Evolutionary conservation across 2,888 invertebrate species (phyloP), one percentile per base, ranked within the genome.

Genomic region (Tromatobia lineatoria): DNA sequence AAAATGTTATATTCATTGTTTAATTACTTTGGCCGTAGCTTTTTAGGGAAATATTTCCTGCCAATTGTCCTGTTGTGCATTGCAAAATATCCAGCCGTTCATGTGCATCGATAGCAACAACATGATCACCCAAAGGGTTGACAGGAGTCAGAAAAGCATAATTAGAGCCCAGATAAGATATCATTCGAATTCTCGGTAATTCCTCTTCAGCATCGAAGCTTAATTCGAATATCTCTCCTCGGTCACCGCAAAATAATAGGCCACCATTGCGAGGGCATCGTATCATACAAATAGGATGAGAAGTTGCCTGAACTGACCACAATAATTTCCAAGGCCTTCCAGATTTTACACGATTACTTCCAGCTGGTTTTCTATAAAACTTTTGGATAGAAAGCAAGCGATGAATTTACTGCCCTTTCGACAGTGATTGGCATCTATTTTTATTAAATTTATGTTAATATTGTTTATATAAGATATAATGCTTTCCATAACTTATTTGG

Each of bases 321-420:
- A 82, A 42, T 0, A 67, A 3, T 23, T 76, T 85, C 90, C 92
- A 91, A 3, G 52, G 66, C n/a, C 75, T 78, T 34, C 47, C 82
- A 34, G 82, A 85, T 18, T 74, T 87, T 13, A 80, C 59, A 50
- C 86, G 84, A 25, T 38, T 75, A 2, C 88, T 88, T 4, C 47
- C 71, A 13, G 79, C 52, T 11, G 82, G 42, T 83, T 88, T 91
- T 57, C 87, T 91, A 71, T 91, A 92, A 85, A 89, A 90, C 92
- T 92, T 78, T 61, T 80, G 3, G 10, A 45, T 25, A 59, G 47
- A 57, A 15, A 25, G 7, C 61, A 2, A 47, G 38, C 7, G 2
- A 23, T 54, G 3, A 1, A 23, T 1, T 23, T 20, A 20, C 25
- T 57, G 11, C 0, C 54, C 10, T 0, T 1, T 20, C 52, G 23